Percentiles rank a stretch among this genome's conserved stretches.
Evolutionary conservation across 2,113 vertebrate genomes (phyloP).

Genomic region (Polypterus bichir): DNA sequence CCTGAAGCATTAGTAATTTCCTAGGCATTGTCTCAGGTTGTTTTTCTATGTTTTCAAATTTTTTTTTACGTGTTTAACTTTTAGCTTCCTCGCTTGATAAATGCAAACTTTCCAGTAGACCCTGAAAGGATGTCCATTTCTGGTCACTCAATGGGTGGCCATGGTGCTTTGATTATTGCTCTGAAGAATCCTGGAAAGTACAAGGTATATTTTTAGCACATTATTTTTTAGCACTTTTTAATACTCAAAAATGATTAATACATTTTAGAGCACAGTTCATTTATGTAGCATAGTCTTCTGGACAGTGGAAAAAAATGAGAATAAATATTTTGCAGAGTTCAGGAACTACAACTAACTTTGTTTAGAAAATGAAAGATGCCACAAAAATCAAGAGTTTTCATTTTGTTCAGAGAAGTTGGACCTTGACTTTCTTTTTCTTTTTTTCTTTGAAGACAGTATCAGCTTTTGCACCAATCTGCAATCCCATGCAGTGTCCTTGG

Average conservation of each 20-base stretch:
- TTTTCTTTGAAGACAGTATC: constrained; percentile 66
- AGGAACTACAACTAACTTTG: too few species aligned
- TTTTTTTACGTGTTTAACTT: neutral
- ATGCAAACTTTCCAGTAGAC: constrained; percentile 73
- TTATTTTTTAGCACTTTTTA: neutral
- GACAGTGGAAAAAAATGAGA: too few species aligned
- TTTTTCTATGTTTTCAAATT: too few species aligned
- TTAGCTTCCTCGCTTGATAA: constrained; percentile 75
- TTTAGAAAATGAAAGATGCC: too few species aligned
- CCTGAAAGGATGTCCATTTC: constrained; percentile 73
- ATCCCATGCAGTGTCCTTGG: constrained; percentile 85
- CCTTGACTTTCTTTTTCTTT: constrained; percentile 7
- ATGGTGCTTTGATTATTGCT: constrained; percentile 69
- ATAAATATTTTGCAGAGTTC: too few species aligned
- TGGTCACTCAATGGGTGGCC: constrained; percentile 85
- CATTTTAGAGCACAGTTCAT: too few species aligned
- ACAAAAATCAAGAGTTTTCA: too few species aligned
- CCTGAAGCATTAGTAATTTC: too few species aligned
- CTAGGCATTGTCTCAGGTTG: too few species aligned
- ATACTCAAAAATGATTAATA: neutral
- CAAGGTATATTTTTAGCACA: constrained; percentile 46
- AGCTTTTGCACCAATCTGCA: constrained; percentile 90
- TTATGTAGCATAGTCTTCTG: too few species aligned
- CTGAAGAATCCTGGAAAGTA: constrained; percentile 83
- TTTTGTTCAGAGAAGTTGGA: neutral